phyloP scores from a whole-genome alignment of 2,113 vertebrate genomes.

The Lipophrys pholis region DNA sequence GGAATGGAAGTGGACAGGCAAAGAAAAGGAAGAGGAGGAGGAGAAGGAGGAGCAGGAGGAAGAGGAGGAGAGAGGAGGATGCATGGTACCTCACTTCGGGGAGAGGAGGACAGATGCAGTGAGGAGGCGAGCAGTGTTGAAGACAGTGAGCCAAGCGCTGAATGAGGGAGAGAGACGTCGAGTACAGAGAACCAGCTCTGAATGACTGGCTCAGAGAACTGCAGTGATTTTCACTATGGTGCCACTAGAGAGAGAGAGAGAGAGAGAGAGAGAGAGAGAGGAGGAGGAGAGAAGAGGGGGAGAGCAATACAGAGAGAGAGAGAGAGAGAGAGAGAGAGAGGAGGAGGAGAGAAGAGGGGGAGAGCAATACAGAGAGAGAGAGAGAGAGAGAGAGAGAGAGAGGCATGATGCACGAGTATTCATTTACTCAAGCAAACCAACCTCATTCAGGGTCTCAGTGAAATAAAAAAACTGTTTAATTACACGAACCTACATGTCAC shows the following conservation, averaged over 20 bases:
- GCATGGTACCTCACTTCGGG: conserved; percentile 74
- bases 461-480: conserved; percentile 17
- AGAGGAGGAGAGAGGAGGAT: conserved; percentile 55
- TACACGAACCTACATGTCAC: conserved; percentile 33
- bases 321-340: conserved; percentile 11
- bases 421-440: conserved; percentile 28
- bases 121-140: conserved; percentile 65
- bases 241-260: conserved; percentile 44
- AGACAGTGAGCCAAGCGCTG: conserved; percentile 36
- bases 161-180: conserved; percentile 52
- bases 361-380: too few species aligned
- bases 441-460: conserved; percentile 13
- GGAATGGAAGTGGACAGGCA: conserved; percentile 43
- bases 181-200: conserved; percentile 63
- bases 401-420: conserved; percentile 19
- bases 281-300: too few species aligned
- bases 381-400: too few species aligned
- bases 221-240: conserved; percentile 66
- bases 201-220: conserved; percentile 68
- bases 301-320: conserved; percentile 36
- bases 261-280: conserved; percentile 18
- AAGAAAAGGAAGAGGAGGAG: conserved; percentile 48
- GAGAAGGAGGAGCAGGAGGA: conserved; percentile 40
- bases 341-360: too few species aligned
- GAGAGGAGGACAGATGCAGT: conserved; percentile 73